Evolutionary conservation across 2,888 invertebrate species (phyloP).

Genomic region (Anodontia alba): DNA sequence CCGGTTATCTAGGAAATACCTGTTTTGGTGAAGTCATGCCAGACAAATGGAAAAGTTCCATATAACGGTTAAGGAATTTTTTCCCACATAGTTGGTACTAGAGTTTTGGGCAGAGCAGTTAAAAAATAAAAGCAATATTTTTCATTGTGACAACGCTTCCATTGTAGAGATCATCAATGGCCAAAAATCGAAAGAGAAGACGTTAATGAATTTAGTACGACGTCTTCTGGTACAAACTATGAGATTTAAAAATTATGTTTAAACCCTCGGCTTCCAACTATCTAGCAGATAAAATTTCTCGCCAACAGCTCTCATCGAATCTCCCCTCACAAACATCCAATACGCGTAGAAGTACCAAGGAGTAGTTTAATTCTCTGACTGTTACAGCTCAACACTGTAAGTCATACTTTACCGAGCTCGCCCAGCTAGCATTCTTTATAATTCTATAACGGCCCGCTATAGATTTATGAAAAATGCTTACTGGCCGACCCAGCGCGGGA

Average conservation of each 20-base stretch:
- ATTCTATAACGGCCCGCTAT: too few relatives aligned
- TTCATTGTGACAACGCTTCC: background rate
- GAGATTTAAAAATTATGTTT: background rate
- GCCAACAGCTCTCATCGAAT: background rate
- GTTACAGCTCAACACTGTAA: too few relatives aligned
- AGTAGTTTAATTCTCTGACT: too few relatives aligned
- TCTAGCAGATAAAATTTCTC: background rate
- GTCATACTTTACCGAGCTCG: too few relatives aligned
- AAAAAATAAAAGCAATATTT: background rate
- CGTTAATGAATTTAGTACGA: background rate
- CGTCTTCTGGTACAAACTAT: background rate
- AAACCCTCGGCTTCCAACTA: background rate
- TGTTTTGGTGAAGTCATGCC: background rate
- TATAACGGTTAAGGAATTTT: background rate
- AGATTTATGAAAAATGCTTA: too few relatives aligned
- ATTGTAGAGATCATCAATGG: background rate
- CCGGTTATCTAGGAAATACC: too few relatives aligned
- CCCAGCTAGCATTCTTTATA: too few relatives aligned
- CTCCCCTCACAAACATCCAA: background rate
- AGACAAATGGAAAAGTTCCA: background rate
- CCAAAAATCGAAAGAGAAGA: background rate
- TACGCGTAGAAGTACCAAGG: too few relatives aligned
- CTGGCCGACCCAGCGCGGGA: too few relatives aligned
- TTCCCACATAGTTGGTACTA: background rate
- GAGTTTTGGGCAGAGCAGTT: background rate